These are phyloP conservation scores for Drepana falcataria DNA, from an alignment of 2,888 invertebrate species.

Conservation along the genomic window DNA sequence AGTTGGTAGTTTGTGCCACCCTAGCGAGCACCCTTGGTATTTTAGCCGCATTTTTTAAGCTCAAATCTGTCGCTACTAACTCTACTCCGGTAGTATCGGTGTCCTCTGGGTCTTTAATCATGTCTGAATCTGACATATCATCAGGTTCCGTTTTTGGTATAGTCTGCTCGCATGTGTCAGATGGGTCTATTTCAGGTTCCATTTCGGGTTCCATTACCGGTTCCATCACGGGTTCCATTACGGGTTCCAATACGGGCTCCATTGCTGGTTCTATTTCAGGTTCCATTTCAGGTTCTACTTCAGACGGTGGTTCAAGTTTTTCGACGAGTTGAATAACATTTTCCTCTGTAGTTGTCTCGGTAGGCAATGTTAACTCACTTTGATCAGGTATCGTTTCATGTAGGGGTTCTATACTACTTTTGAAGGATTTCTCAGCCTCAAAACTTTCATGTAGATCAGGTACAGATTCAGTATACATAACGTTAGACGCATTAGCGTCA, in stretches of 20 bases:
- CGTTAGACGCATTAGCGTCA: slow-evolving; percentile 32
- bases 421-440: slow-evolving; percentile 30
- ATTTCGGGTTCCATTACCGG: slow-evolving; percentile 11
- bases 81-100: slow-evolving; percentile 51
- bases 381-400: slow-evolving; percentile 39
- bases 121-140: neutral
- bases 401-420: slow-evolving; percentile 24
- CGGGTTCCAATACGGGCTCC: slow-evolving; percentile 6
- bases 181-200: slow-evolving; percentile 10
- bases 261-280: slow-evolving; percentile 3
- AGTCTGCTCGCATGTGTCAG: neutral
- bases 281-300: slow-evolving; percentile 12
- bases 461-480: slow-evolving; percentile 52
- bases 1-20: slow-evolving; percentile 39
- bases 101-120: slow-evolving; percentile 4
- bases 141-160: neutral
- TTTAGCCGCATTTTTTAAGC: slow-evolving; percentile 58
- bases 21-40: slow-evolving; percentile 29
- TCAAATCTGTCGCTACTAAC: slow-evolving; percentile 78
- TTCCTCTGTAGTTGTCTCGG: slow-evolving; percentile 17
- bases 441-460: slow-evolving; percentile 49
- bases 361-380: slow-evolving; percentile 35
- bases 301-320: neutral
- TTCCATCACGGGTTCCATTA: slow-evolving; percentile 11
- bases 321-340: slow-evolving; percentile 12